A percentile compares a stretch with the other conserved stretches of the same genome.
Evolutionary conservation across 1,140 invertebrate genomes (phyloP).

Genomic region (Drosophila ficusphila): DNA sequence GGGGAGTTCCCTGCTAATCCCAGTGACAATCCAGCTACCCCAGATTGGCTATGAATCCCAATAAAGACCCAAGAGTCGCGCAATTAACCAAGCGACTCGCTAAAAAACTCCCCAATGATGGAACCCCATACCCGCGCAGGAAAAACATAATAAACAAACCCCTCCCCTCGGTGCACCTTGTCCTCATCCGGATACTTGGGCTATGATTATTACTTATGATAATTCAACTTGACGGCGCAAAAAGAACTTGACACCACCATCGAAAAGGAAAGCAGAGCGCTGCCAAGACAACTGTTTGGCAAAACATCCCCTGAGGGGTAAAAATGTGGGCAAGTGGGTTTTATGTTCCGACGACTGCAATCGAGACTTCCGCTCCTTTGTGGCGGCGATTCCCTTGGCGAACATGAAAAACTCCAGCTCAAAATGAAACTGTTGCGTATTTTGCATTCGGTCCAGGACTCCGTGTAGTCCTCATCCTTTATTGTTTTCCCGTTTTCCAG

Average conservation of each 20-base stretch:
- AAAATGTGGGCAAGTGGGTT: slow-evolving; percentile 55
- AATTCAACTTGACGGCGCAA: slow-evolving; percentile 74
- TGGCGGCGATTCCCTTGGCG: slow-evolving; percentile 50
- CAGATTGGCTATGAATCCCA: slow-evolving; percentile 32
- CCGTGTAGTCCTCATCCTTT: slow-evolving; percentile 35
- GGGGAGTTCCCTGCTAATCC: slow-evolving; percentile 24
- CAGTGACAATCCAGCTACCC: slow-evolving; percentile 47
- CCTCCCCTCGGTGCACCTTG: slow-evolving; percentile 39
- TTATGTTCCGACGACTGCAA: slow-evolving; percentile 60
- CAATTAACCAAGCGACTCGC: slow-evolving; percentile 66
- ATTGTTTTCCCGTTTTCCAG: slow-evolving; percentile 51
- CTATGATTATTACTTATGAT: slow-evolving; percentile 82
- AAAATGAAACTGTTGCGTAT: slow-evolving; percentile 74
- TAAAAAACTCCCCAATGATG: slow-evolving; percentile 72
- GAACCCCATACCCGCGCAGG: slow-evolving; percentile 3
- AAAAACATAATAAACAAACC: slow-evolving; percentile 38
- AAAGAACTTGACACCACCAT: slow-evolving; percentile 73
- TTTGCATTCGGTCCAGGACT: slow-evolving; percentile 58
- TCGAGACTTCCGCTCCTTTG: slow-evolving; percentile 54
- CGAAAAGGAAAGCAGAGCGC: slow-evolving; percentile 15
- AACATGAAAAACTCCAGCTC: slow-evolving; percentile 67
- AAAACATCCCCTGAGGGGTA: slow-evolving; percentile 55
- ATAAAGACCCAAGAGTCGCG: slow-evolving; percentile 60
- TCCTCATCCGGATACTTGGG: slow-evolving; percentile 38
- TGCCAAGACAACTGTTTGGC: slow-evolving; percentile 50